Conservation (phyloP, 2,113 vertebrate genomes). For the Paramormyrops kingsleyae region DNA sequence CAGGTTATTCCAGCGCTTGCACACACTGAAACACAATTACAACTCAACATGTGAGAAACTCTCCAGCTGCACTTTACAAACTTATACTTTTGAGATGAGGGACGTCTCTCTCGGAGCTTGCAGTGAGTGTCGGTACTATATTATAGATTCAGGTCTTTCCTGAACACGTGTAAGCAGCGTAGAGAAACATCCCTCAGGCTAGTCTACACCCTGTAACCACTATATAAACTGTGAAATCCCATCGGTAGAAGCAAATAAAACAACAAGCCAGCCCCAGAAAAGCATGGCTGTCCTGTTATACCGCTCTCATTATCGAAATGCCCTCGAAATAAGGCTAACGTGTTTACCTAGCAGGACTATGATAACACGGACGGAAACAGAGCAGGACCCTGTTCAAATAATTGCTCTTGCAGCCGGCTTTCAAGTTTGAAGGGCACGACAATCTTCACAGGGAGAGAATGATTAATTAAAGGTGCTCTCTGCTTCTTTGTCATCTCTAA, state of each 20-base stretch:
- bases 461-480: slow-evolving; percentile 31
- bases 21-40: not conserved
- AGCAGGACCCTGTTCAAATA: slow-evolving; percentile 7
- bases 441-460: slow-evolving; percentile 22
- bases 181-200: not conserved
- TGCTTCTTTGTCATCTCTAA: slow-evolving; percentile 30
- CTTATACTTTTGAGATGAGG: not conserved
- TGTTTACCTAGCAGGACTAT: not conserved
- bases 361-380: slow-evolving; percentile 3
- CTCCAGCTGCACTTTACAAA: not conserved
- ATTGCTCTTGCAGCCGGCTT: not conserved
- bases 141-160: not conserved
- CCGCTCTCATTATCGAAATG: not conserved
- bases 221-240: not conserved
- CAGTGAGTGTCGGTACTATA: not conserved
- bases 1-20: not conserved
- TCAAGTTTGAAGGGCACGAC: slow-evolving; percentile 30
- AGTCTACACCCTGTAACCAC: not conserved
- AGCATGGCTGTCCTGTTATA: not conserved
- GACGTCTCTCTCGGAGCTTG: not conserved
- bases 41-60: not conserved
- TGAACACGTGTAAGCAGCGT: not conserved
- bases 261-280: not conserved
- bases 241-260: not conserved
- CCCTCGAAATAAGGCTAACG: not conserved